Percentiles rank a stretch among this genome's conserved stretches.
Evolutionary conservation across 1,140 invertebrate genomes (phyloP).

Genomic region (Eupeodes corollae): DNA sequence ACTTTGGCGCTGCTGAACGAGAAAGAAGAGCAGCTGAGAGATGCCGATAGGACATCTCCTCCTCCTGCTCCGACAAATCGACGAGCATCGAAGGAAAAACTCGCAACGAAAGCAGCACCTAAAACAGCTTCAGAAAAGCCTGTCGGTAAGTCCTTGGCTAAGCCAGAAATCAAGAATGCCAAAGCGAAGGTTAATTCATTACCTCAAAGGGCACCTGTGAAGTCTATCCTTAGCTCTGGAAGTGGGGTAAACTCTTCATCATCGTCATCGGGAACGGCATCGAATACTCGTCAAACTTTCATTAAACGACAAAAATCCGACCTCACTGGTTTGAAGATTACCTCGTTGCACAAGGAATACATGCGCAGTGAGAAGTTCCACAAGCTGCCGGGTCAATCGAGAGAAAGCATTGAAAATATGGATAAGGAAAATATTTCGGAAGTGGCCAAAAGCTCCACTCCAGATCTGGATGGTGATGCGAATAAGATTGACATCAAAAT

Average conservation of each 20-base stretch:
- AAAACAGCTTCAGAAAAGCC: conserved; percentile 17
- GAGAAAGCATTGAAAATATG: not conserved
- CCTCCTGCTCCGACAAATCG: conserved; percentile 23
- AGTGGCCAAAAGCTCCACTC: not conserved
- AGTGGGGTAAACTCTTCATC: no score
- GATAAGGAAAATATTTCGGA: not conserved
- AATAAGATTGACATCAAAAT: conserved; percentile 36
- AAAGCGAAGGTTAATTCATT: conserved; percentile 35
- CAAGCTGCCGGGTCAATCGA: not conserved
- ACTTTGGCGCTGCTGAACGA: conserved; percentile 44
- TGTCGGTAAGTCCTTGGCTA: not conserved
- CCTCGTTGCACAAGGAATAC: conserved; percentile 35
- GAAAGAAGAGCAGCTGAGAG: conserved; percentile 23
- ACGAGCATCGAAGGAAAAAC: not conserved
- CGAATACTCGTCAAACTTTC: conserved; percentile 13
- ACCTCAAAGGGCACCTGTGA: conserved; percentile 12
- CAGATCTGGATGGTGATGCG: conserved; percentile 12
- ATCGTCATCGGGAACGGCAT: no score
- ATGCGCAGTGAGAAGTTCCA: conserved; percentile 32
- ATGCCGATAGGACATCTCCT: conserved; percentile 8
- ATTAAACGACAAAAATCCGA: conserved; percentile 49
- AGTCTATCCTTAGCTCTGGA: not conserved
- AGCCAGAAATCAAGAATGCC: conserved; percentile 36
- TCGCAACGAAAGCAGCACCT: not conserved
- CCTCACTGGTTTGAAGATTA: conserved; percentile 45